These are phyloP conservation scores for Babyrousa celebensis DNA, from an alignment of 2,797 vertebrate genomes.

Conservation along the genomic window DNA sequence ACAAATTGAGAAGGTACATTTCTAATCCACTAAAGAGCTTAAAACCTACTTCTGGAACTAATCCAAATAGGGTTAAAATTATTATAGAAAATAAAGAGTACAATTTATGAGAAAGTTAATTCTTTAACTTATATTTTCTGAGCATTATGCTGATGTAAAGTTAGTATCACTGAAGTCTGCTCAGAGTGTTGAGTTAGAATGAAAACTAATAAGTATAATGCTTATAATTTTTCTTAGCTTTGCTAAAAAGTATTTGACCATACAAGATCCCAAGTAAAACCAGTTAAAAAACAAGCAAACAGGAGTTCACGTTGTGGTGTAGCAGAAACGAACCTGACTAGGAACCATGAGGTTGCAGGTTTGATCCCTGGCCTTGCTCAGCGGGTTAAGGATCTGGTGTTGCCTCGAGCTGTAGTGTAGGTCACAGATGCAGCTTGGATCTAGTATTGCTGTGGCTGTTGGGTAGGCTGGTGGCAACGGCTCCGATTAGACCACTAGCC, in stretches of 20 bases:
- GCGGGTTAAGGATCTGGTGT: too few species aligned
- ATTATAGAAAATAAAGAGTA: neutral
- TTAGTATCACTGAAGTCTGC: neutral
- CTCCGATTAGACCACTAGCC: too few species aligned
- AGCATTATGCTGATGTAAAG: neutral
- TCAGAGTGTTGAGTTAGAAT: neutral
- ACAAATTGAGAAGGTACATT: neutral
- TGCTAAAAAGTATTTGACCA: neutral
- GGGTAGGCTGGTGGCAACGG: too few species aligned
- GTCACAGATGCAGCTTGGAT: too few species aligned
- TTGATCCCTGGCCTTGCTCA: too few species aligned
- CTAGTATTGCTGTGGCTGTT: too few species aligned
- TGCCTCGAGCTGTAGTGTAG: too few species aligned
- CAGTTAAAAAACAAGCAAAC: neutral
- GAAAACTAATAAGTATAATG: neutral
- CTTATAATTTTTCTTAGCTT: neutral
- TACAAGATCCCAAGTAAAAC: conserved; percentile 31
- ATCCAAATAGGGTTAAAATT: neutral
- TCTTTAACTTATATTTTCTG: neutral
- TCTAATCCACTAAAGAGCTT: neutral
- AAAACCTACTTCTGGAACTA: neutral
- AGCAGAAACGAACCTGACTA: too few species aligned
- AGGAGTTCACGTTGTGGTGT: too few species aligned
- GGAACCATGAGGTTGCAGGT: too few species aligned
- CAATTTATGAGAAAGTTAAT: neutral